These are phyloP conservation scores for Lerista edwardsae DNA, from an alignment of 2,797 vertebrate species.

Conservation along the genomic window DNA sequence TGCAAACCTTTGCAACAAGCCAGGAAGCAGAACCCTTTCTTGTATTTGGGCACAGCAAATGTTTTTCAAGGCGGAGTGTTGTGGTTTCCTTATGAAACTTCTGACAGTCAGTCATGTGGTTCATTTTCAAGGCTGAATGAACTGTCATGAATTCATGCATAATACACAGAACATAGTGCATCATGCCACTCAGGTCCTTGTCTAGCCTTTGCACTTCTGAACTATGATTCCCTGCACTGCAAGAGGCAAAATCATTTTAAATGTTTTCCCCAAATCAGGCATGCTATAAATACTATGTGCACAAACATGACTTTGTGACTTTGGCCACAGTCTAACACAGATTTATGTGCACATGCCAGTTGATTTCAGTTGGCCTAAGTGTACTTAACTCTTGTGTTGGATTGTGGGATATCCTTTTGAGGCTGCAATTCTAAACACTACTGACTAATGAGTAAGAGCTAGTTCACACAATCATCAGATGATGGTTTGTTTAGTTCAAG, in stretches of 20 bases:
- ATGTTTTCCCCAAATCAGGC: not conserved
- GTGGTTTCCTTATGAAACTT: conserved; percentile 66
- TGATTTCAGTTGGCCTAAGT: not conserved
- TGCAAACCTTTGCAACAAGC: conserved; percentile 25
- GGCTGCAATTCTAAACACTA: not conserved
- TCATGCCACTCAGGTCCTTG: conserved; percentile 20
- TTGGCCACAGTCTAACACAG: not conserved
- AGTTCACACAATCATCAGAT: no score
- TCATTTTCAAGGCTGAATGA: conserved; percentile 52
- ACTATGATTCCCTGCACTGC: accelerated
- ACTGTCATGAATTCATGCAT: conserved; percentile 33
- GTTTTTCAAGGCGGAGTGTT: conserved; percentile 61
- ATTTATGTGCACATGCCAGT: not conserved
- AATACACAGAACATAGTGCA: conserved; percentile 46
- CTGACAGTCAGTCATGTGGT: conserved; percentile 54
- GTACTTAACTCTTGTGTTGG: not conserved
- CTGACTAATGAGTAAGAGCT: no score
- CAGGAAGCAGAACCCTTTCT: conserved; percentile 39
- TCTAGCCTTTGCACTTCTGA: conserved; percentile 22
- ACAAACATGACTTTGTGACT: not conserved
- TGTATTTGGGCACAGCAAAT: conserved; percentile 56
- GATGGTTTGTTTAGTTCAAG: no score
- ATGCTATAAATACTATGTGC: accelerated
- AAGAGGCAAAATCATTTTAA: not conserved
- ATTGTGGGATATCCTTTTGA: not conserved